Conservation (phyloP, 2,797 vertebrate species). For the Paedocypris micromegethes region DNA sequence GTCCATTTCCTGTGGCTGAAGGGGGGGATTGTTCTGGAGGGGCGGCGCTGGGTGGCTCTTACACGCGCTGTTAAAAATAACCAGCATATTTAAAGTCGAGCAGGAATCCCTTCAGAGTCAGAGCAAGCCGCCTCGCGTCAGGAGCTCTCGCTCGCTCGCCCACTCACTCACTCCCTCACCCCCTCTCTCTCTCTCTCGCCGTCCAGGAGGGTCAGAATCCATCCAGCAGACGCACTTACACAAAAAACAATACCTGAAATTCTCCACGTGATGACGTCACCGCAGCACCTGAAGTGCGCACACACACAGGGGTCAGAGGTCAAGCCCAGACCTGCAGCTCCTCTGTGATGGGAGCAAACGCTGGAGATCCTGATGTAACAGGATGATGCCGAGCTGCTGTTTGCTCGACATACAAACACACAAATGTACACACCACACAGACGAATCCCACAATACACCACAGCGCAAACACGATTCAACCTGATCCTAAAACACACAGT, state of each 20-base stretch:
- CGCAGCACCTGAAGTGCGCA: not conserved
- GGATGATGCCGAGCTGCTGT: constrained; percentile 68
- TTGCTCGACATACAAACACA: constrained; percentile 64
- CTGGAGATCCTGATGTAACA: constrained; percentile 79
- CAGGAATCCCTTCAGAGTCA: constrained; percentile 93
- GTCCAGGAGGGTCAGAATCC: constrained; percentile 3
- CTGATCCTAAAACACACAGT: constrained; percentile 60
- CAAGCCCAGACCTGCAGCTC: constrained; percentile 57
- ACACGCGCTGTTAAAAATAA: constrained; percentile 99
- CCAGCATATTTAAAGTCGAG: constrained; percentile 93
- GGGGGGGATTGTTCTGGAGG: constrained; percentile 87
- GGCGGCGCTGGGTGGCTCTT: constrained; percentile 76
- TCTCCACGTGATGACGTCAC: no score
- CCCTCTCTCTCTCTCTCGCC: constrained; percentile 42
- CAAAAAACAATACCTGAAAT: no score
- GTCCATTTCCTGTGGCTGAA: constrained; percentile 92
- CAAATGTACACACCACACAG: constrained; percentile 41
- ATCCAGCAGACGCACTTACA: no score
- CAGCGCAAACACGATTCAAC: not conserved
- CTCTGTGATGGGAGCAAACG: constrained; percentile 64
- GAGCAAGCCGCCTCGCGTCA: constrained; percentile 73
- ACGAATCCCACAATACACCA: constrained; percentile 53
- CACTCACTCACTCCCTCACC: constrained; percentile 31
- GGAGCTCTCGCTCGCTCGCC: constrained; percentile 51
- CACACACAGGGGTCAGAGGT: constrained; percentile 49